These are phyloP conservation scores for Solenodon paradoxus DNA, from an alignment of 2,113 vertebrate genomes.

Conservation along the genomic window DNA sequence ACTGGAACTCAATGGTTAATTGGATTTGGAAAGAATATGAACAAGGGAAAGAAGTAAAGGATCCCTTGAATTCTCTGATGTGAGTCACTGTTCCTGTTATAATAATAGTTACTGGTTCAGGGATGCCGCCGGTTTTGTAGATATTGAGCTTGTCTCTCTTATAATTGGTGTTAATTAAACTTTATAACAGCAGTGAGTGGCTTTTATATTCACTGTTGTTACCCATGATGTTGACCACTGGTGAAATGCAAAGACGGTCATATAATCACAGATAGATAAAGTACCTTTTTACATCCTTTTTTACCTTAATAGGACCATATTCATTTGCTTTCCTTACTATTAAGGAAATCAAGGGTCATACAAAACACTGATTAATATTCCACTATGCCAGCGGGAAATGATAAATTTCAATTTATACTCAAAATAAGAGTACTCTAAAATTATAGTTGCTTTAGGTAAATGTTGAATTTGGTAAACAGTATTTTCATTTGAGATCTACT, in stretches of 20 bases:
- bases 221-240: background rate
- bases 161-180: background rate
- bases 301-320: background rate
- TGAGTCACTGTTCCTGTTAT: background rate
- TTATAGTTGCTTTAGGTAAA: conserved; percentile 30
- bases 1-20: background rate
- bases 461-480: background rate
- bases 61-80: background rate
- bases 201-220: background rate
- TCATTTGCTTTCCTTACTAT: background rate
- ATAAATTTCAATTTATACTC: conserved; percentile 18
- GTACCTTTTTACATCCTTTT: background rate
- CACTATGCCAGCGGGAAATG: background rate
- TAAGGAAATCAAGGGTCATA: background rate
- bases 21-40: background rate
- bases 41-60: background rate
- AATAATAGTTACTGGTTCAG: background rate
- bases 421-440: conserved; percentile 39
- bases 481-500: background rate
- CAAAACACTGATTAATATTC: background rate
- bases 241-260: background rate
- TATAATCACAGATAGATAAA: background rate
- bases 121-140: background rate
- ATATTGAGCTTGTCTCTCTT: background rate
- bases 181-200: background rate